These are phyloP conservation scores for Chloromyia formosa DNA, from an alignment of 2,888 invertebrate species.

Conservation along the genomic window DNA sequence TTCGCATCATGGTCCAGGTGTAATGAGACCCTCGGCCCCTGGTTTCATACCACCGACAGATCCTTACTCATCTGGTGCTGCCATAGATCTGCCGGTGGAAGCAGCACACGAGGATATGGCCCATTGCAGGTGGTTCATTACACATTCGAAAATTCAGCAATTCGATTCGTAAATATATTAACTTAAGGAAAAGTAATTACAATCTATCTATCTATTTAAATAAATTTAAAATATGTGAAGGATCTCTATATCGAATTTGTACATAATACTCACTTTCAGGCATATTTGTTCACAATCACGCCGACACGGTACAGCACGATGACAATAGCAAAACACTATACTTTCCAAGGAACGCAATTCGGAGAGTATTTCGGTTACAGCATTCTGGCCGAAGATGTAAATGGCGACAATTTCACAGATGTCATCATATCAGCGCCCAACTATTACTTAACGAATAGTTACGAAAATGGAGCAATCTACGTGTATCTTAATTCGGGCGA, in stretches of 20 bases:
- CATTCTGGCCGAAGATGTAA: slow-evolving; percentile 71
- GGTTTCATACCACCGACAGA: no score
- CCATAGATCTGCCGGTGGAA: no score
- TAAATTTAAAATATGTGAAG: no score
- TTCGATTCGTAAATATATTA: no score
- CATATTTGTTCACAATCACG: slow-evolving; percentile 59
- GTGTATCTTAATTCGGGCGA: slow-evolving; percentile 62
- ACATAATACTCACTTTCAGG: slow-evolving; percentile 50
- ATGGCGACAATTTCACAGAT: slow-evolving; percentile 71
- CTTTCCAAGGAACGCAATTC: slow-evolving; percentile 65
- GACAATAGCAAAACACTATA: slow-evolving; percentile 56
- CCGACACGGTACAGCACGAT: slow-evolving; percentile 26
- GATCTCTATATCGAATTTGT: background rate
- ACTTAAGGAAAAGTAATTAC: no score
- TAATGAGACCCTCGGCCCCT: no score
- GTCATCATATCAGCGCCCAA: slow-evolving; percentile 73
- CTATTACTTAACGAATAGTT: slow-evolving; percentile 57
- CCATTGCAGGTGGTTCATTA: no score
- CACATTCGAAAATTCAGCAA: no score
- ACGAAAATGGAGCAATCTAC: slow-evolving; percentile 64
- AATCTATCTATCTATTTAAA: no score
- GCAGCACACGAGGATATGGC: no score
- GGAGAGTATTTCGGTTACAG: slow-evolving; percentile 75
- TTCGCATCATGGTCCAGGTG: no score
- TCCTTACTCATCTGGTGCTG: no score